These are phyloP conservation scores for Benitochromis conjunctus DNA, from an alignment of 2,113 vertebrate genomes.

Conservation along the genomic window DNA sequence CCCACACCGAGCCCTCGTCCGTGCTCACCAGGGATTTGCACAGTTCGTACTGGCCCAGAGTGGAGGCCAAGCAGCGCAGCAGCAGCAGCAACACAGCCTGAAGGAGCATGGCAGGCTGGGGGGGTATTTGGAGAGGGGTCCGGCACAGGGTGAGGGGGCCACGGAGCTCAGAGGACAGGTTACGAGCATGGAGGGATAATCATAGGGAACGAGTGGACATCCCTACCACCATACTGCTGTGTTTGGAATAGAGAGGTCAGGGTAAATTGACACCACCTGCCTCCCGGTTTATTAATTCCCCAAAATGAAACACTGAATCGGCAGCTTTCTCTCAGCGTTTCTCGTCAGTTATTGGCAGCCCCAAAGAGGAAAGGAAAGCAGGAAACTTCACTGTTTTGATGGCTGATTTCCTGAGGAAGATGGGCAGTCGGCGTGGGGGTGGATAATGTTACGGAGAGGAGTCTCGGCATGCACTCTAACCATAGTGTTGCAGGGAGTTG, in stretches of 20 bases:
- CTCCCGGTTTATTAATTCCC: neutral
- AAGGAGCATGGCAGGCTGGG: slow-evolving; percentile 81
- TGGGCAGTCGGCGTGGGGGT: slow-evolving; percentile 11
- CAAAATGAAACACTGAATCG: neutral
- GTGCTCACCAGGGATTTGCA: slow-evolving; percentile 97
- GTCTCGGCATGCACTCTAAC: slow-evolving; percentile 39
- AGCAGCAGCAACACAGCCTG: slow-evolving; percentile 76
- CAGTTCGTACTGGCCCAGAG: slow-evolving; percentile 89
- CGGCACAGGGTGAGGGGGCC: slow-evolving; percentile 68
- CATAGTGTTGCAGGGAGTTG: slow-evolving; percentile 52
- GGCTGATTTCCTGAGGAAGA: slow-evolving; percentile 34
- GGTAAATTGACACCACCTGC: neutral
- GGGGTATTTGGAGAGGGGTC: slow-evolving; percentile 43
- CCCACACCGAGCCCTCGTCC: slow-evolving; percentile 93
- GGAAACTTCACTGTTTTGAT: slow-evolving; percentile 26
- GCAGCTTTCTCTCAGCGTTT: slow-evolving; percentile 24
- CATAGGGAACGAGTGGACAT: slow-evolving; percentile 41
- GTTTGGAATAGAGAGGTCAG: neutral
- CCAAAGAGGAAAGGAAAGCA: slow-evolving; percentile 25
- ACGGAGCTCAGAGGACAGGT: slow-evolving; percentile 69
- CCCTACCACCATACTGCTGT: slow-evolving; percentile 20
- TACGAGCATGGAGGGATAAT: slow-evolving; percentile 81
- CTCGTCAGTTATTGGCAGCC: slow-evolving; percentile 14
- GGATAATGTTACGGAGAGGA: slow-evolving; percentile 26
- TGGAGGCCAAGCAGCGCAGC: slow-evolving; percentile 80